phyloP scores from a whole-genome alignment of 2,888 invertebrate genomes.

The Lacanobia wlatinum region DNA sequence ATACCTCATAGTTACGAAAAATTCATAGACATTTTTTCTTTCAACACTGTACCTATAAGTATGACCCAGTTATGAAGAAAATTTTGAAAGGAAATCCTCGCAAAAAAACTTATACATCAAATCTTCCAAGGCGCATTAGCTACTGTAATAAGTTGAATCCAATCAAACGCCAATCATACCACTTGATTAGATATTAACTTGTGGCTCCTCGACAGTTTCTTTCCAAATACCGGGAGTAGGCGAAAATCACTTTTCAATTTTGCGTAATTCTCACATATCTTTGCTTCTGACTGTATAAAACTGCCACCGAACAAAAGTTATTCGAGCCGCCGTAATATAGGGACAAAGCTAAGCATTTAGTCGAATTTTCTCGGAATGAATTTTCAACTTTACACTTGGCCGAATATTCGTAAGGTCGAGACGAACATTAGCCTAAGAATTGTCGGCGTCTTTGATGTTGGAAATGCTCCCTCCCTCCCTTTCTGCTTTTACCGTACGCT shows the following conservation, averaged over 20 bases:
- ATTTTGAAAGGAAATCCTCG: not conserved
- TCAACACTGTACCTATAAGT: too few relatives aligned
- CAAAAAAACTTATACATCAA: not conserved
- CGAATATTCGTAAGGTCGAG: constrained; percentile 65
- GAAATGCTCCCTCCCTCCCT: constrained; percentile 32
- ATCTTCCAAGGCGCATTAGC: not conserved
- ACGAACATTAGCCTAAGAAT: constrained; percentile 62
- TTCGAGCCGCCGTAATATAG: constrained; percentile 38
- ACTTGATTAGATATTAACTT: not conserved
- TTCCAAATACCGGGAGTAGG: not conserved
- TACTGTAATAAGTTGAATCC: not conserved
- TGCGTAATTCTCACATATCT: not conserved
- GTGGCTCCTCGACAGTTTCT: not conserved
- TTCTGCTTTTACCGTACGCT: constrained; percentile 46
- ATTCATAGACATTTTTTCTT: not conserved
- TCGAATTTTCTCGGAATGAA: constrained; percentile 65
- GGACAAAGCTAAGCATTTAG: constrained; percentile 67
- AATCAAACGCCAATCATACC: not conserved
- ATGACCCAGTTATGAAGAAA: too few relatives aligned
- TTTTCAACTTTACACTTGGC: constrained; percentile 67
- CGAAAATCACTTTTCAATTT: not conserved
- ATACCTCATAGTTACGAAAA: not conserved
- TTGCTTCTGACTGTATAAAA: constrained; percentile 15
- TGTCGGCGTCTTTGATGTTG: constrained; percentile 64
- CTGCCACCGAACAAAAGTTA: constrained; percentile 56